phyloP scores from a whole-genome alignment of 2,113 vertebrate genomes.

The Trogon surrucura region DNA sequence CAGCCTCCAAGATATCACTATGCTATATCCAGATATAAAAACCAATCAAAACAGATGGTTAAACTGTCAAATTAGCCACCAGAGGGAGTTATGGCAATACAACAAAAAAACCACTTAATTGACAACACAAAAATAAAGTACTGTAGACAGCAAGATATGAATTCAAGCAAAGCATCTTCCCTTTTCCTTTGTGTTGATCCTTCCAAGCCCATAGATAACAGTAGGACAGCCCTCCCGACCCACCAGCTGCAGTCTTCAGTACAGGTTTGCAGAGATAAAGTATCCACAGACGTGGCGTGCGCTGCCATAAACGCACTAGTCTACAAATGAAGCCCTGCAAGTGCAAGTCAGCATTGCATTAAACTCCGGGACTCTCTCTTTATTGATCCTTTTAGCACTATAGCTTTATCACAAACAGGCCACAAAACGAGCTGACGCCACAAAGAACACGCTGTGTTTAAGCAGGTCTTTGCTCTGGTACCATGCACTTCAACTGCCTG shows the following conservation, averaged over 20 bases:
- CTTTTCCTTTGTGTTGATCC: background rate
- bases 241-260: background rate
- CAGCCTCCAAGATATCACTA: background rate
- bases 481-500: background rate
- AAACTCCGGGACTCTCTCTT: background rate
- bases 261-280: background rate
- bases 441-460: background rate
- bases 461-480: background rate
- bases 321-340: background rate
- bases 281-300: rapidly evolving
- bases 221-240: background rate
- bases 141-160: background rate
- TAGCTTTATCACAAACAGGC: background rate
- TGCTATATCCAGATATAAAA: background rate
- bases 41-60: background rate
- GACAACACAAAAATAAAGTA: background rate
- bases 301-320: rapidly evolving
- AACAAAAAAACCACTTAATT: background rate
- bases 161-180: background rate
- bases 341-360: background rate
- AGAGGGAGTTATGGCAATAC: conserved; percentile 32
- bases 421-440: background rate
- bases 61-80: conserved; percentile 1
- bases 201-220: background rate
- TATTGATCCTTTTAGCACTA: background rate